A percentile compares a stretch with the other conserved stretches of the same genome.
phyloP scores from a whole-genome alignment of 2,113 vertebrate genomes.

The Coptodon bakossiorum region DNA sequence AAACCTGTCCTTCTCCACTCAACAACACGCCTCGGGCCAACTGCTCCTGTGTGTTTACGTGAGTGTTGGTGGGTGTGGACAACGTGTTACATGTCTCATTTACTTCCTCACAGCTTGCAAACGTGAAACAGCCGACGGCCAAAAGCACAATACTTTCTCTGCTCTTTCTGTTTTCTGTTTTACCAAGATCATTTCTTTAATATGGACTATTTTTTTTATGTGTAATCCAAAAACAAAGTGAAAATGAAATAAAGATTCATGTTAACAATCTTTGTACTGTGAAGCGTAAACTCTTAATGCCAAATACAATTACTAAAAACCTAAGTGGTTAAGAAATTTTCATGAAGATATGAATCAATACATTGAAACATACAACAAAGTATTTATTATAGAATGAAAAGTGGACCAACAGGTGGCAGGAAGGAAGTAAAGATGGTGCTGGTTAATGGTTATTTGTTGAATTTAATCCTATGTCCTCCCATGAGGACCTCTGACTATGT shows the following conservation, averaged over 20 bases:
- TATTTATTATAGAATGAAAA: neutral
- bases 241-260: neutral
- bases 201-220: neutral
- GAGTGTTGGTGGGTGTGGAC: neutral
- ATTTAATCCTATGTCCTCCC: neutral
- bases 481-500: neutral
- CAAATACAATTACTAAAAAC: neutral
- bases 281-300: neutral
- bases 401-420: neutral
- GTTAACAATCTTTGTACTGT: neutral
- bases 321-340: neutral
- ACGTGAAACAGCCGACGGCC: conserved; percentile 15
- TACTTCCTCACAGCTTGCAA: conserved; percentile 69
- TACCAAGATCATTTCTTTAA: neutral
- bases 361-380: neutral
- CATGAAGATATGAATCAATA: neutral
- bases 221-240: neutral
- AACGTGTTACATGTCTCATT: conserved; percentile 65
- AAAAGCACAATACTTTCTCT: neutral
- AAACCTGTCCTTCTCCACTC: neutral
- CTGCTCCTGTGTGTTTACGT: neutral
- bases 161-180: neutral
- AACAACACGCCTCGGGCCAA: conserved; percentile 33
- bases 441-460: neutral
- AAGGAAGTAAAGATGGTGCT: neutral